Base-by-base conservation (phyloP, 2,113 vertebrate genomes). In the Gymnocephalus cernua region DNA sequence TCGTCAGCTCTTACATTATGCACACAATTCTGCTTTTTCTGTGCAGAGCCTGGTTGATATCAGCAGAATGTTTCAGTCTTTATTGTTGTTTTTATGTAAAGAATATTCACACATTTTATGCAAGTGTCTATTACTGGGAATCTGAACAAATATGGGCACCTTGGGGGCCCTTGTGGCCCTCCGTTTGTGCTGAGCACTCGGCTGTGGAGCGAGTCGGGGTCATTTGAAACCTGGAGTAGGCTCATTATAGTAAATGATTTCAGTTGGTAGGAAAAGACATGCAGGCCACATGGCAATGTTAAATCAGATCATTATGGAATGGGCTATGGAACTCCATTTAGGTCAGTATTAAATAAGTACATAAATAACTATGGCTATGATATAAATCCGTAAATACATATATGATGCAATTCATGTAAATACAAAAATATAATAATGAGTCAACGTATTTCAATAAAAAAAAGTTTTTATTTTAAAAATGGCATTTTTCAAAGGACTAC, bases 241-340 rank as follows among this genome's bases (percentile, higher is more conserved):
- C 64, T 88, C 66, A 75, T 84, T 78, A 32, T n/a, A 25, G 50
- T 23, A 50, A 83, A 82, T 77, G 16, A 86, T 53, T 65, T 23
- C 44, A 73, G 63, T 54, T 25, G 38, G 44, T 56, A 21, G 29
- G 47, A 80, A 53, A 74, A 15, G 61, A 81, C 35, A 56, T 54
- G 64, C 74, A 87, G 79, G 54, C 54, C 79, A 44, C 68, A 84
- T 65, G 65, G 19, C 10, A 5, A 14, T 58, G 65, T 76, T 70
- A 70, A 77, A 79, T 66, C 29, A 38, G 74, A 64, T 58, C 66
- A 25, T 77, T 77, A 73, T 41, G 9, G 10, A 41, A 41, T 41
- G 38, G 38, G 10, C 10, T 41, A 11, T 11, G 38, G 38, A 41
- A 41, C 38, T 11, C 38, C 38, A 41, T 3, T 41, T 41, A 11